Conservation (phyloP, 1,140 invertebrate genomes). For the Procambarus virginalis region DNA sequence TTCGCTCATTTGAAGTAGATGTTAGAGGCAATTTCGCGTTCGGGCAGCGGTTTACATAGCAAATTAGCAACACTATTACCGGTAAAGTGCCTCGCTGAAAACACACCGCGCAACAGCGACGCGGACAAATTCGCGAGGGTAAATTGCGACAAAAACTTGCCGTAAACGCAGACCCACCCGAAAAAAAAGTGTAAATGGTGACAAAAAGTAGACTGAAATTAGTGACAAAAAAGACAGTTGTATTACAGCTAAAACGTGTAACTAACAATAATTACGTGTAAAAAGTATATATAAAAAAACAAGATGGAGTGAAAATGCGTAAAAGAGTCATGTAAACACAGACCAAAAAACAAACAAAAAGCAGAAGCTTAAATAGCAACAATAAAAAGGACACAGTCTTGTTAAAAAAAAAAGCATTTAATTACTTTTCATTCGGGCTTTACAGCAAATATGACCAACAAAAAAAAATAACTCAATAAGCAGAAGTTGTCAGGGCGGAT, state of each 20-base stretch:
- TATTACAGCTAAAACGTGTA: too few relatives aligned
- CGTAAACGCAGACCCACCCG: too few relatives aligned
- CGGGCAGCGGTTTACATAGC: neutral
- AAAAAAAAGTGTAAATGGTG: too few relatives aligned
- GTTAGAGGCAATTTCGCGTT: neutral
- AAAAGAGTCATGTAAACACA: too few relatives aligned
- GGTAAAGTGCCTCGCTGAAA: neutral
- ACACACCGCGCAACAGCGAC: neutral
- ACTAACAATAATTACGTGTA: too few relatives aligned
- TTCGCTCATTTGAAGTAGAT: neutral
- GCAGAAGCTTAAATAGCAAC: neutral
- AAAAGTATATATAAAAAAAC: too few relatives aligned
- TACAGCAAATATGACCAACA: neutral
- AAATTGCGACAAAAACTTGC: too few relatives aligned
- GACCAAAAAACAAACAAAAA: neutral
- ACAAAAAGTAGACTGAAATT: too few relatives aligned
- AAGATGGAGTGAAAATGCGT: too few relatives aligned
- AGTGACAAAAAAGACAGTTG: too few relatives aligned
- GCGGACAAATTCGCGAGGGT: neutral
- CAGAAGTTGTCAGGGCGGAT: neutral
- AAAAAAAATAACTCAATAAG: neutral
- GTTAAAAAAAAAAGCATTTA: neutral
- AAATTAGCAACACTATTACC: neutral
- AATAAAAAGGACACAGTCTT: neutral
- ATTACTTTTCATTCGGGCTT: neutral